phyloP scores from a whole-genome alignment of 2,797 vertebrate genomes.

The Malacoraja senta region DNA sequence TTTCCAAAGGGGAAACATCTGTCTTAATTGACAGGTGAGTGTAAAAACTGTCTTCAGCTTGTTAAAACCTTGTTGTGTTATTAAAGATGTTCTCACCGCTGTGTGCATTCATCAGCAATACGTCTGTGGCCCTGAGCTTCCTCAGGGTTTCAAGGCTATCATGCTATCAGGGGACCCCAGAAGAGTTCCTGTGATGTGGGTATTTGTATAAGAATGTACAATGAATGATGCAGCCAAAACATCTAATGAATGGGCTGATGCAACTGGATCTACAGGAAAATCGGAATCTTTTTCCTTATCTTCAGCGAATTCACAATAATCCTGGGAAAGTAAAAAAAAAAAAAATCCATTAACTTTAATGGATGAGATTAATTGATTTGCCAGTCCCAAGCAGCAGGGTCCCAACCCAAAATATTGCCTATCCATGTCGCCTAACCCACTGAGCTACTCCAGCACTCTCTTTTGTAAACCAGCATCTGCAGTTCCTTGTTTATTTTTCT shows the following conservation, averaged over 20 bases:
- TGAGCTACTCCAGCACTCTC: too few relatives aligned
- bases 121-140: not conserved
- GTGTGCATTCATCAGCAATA: not conserved
- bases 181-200: not conserved
- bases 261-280: not conserved
- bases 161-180: not conserved
- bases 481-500: too few relatives aligned
- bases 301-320: not conserved
- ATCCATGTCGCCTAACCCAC: too few relatives aligned
- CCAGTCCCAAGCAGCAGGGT: too few relatives aligned
- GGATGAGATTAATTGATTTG: not conserved
- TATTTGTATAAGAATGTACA: not conserved
- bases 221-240: too few relatives aligned
- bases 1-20: not conserved
- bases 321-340: not conserved
- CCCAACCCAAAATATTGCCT: too few relatives aligned
- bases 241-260: not conserved
- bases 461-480: too few relatives aligned
- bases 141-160: not conserved
- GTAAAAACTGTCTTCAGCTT: not conserved
- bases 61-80: not conserved
- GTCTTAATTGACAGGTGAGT: not conserved
- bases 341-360: not conserved
- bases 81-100: not conserved
- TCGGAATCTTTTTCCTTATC: not conserved